Evolutionary conservation across 2,888 invertebrate species (phyloP), one percentile per base, ranked within the genome.

Genomic region (Andricus curvator): DNA sequence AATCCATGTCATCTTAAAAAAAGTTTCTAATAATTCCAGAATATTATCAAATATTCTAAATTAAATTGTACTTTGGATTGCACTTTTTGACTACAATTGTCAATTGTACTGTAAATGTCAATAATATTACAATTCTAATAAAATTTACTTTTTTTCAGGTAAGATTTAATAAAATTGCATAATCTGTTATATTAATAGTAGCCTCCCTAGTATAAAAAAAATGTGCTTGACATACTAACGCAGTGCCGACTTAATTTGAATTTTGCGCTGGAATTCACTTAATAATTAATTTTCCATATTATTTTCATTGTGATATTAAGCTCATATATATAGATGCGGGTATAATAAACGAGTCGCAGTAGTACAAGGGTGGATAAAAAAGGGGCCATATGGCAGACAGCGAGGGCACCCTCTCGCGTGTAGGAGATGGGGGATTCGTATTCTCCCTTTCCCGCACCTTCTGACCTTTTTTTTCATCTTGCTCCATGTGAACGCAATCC

Each of bases 361-460:
- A 67, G 60, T 22, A 80, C 67, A 82, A 76, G 83, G 83, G 84
- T 82, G 82, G 84, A 79, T 83, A 62, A 80, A 86, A 88, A 87
- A 88, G 87, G 87, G 87, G 88, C 89, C 91, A 91, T 91, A 91
- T 91, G 91, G 91, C 88, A 87, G 87, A 88, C 89, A 90, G 88
- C 86, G 86, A 82, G 83, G 87, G 84, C 87, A 85, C 85, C 85
- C 86, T 83, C 62, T 62, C 82, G 79, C 84, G 87, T 88, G 89
- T 88, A 89, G 88, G 88, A 90, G 91, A 88, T 84, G 51, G 87
- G 87, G 85, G 83, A 87, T 85, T 85, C 86, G 84, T 84, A 81
- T 81, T 86, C 88, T 85, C 88, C 88, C 88, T 80, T 77, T 79
- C 60, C 51, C 78, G 25, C 81, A 78, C 78, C 74, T 81, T 82